A percentile compares a stretch with the other conserved stretches of the same genome.
These are phyloP conservation scores for Drosophila mettleri DNA, from an alignment of 2,888 invertebrate species.

Conservation along the genomic window DNA sequence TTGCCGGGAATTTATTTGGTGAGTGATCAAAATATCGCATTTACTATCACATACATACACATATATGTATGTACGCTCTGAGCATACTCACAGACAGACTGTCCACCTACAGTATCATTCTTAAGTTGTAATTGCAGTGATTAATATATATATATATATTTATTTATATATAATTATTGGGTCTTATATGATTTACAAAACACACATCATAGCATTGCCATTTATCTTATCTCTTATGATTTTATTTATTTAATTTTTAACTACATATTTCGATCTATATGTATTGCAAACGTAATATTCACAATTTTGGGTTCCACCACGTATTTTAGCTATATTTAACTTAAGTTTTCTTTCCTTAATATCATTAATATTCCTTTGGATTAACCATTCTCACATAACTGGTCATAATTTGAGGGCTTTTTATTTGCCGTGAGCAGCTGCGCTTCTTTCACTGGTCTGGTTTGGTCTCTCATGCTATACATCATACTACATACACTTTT, in stretches of 20 bases:
- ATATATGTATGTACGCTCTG: slow-evolving; percentile 25
- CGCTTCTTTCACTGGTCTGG: slow-evolving; percentile 42
- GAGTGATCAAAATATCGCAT: slow-evolving; percentile 79
- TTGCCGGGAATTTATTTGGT: slow-evolving; percentile 99
- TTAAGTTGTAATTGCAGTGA: slow-evolving; percentile 71
- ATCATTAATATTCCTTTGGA: slow-evolving; percentile 28
- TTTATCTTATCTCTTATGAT: slow-evolving; percentile 46
- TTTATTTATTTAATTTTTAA: slow-evolving; percentile 36
- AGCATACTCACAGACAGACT: slow-evolving; percentile 52
- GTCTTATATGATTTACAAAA: slow-evolving; percentile 48
- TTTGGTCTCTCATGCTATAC: slow-evolving; percentile 48
- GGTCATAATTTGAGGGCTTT: slow-evolving; percentile 27
- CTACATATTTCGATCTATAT: slow-evolving; percentile 27
- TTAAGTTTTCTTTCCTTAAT: slow-evolving; percentile 35
- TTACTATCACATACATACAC: slow-evolving; percentile 18
- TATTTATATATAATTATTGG: slow-evolving; percentile 47
- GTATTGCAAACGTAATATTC: slow-evolving; percentile 44
- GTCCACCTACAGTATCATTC: slow-evolving; percentile 61
- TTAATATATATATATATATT: slow-evolving; percentile 53
- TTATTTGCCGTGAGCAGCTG: slow-evolving; percentile 14
- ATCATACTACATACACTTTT: slow-evolving; percentile 37
- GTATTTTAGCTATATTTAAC: slow-evolving; percentile 44
- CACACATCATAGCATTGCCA: slow-evolving; percentile 45
- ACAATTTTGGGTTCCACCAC: slow-evolving; percentile 30
- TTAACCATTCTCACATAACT: slow-evolving; percentile 44